A percentile compares a stretch with the other conserved stretches of the same genome.
Evolutionary conservation across 2,113 vertebrate genomes (phyloP).

Genomic region (Hyperopisus bebe): DNA sequence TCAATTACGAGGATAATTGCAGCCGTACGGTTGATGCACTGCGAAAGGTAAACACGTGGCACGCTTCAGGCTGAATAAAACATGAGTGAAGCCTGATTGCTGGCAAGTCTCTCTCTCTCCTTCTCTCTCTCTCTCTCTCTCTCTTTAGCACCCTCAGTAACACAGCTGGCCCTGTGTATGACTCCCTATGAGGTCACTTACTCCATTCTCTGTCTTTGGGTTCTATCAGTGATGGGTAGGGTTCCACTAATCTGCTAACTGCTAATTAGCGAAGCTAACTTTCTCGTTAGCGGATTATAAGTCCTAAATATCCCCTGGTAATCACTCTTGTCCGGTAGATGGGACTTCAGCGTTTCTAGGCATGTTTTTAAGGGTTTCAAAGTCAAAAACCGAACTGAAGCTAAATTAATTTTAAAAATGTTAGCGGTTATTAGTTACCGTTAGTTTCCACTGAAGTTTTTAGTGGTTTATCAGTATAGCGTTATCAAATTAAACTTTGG

Average conservation of each 20-base stretch:
- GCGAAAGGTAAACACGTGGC: not conserved
- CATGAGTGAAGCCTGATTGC: constrained; percentile 1
- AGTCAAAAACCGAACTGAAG: not conserved
- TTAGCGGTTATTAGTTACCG: no score
- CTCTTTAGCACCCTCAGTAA: not conserved
- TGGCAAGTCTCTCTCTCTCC: not conserved
- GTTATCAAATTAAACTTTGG: no score
- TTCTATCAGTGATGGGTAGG: not conserved
- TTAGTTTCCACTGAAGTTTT: no score
- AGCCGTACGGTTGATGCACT: not conserved
- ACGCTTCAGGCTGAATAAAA: not conserved
- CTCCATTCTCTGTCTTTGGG: not conserved
- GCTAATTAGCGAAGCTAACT: not conserved
- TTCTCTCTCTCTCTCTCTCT: not conserved
- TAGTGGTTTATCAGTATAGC: no score
- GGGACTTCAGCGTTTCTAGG: not conserved
- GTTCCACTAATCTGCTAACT: not conserved
- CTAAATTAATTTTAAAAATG: not conserved
- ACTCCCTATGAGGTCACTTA: not conserved
- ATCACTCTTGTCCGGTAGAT: not conserved
- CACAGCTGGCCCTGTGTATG: not conserved
- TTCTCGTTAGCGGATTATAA: not conserved
- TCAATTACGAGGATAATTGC: not conserved
- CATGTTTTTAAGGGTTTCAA: not conserved
- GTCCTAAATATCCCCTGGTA: no score